Evolutionary conservation across 2,797 vertebrate species (phyloP).

Genomic region (Gadopsis bispinosus): DNA sequence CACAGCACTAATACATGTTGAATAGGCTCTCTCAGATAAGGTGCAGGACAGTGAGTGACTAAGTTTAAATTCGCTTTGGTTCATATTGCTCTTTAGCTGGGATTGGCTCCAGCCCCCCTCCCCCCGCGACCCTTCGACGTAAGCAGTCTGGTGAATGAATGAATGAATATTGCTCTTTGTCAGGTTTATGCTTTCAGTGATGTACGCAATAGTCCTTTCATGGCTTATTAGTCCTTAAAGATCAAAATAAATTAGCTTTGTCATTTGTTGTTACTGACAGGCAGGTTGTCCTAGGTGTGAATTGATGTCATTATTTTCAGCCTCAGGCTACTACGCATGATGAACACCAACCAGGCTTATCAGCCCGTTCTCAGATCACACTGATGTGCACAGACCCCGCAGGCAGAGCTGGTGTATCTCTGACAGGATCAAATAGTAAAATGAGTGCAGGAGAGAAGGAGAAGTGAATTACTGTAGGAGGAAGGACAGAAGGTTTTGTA

Average conservation of each 20-base stretch:
- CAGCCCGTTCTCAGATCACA: constrained; percentile 75
- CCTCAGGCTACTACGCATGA: constrained; percentile 73
- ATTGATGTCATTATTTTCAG: constrained; percentile 73
- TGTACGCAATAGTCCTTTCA: constrained; percentile 29
- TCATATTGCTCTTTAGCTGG: too few relatives aligned
- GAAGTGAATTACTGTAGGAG: constrained; percentile 52
- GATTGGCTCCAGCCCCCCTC: too few relatives aligned
- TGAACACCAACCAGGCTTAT: constrained; percentile 74
- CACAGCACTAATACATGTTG: background rate
- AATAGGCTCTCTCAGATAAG: constrained; percentile 5
- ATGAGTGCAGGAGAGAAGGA: constrained; percentile 61
- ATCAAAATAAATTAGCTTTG: constrained; percentile 63
- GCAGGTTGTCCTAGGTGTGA: constrained; percentile 64
- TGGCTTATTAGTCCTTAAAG: constrained; percentile 54
- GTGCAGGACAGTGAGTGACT: constrained; percentile 9
- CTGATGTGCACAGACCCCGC: constrained; percentile 70
- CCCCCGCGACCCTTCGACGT: too few relatives aligned
- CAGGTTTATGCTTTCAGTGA: constrained; percentile 29
- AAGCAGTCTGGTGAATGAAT: too few relatives aligned
- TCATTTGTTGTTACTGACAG: constrained; percentile 63
- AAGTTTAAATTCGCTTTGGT: constrained; percentile 27
- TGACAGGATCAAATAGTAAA: constrained; percentile 78
- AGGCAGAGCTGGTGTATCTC: constrained; percentile 76
- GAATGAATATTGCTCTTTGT: constrained; percentile 21
- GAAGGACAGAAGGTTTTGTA: constrained; percentile 37